These are phyloP conservation scores for Dryococelus australis DNA, from an alignment of 2,888 invertebrate genomes.

Conservation along the genomic window DNA sequence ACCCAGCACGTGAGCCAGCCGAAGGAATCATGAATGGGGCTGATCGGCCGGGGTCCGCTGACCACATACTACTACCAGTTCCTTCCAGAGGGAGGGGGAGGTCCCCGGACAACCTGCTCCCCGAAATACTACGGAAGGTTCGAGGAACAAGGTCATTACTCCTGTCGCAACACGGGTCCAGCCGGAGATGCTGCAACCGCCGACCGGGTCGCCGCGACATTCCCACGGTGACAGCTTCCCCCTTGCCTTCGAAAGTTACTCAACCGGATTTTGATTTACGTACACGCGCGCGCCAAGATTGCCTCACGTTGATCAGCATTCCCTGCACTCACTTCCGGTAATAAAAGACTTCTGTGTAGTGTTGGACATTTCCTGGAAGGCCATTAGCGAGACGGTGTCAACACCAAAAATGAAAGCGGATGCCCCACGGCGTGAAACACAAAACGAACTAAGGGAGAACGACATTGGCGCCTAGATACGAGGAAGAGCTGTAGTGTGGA, in stretches of 20 bases:
- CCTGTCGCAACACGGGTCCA: conserved; percentile 10
- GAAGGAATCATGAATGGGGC: not conserved
- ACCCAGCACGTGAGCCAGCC: not conserved
- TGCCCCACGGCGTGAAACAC: too few relatives aligned
- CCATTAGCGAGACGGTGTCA: too few relatives aligned
- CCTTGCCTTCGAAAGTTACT: not conserved
- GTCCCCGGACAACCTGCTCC: not conserved
- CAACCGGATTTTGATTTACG: not conserved
- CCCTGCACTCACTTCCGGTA: conserved; percentile 12
- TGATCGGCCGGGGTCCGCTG: not conserved
- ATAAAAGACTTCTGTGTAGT: too few relatives aligned
- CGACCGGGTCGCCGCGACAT: not conserved
- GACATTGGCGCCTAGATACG: too few relatives aligned
- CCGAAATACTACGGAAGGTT: not conserved
- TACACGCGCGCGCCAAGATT: not conserved
- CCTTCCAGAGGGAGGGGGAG: not conserved
- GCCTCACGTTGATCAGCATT: not conserved
- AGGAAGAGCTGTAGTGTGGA: too few relatives aligned
- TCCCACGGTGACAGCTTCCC: not conserved
- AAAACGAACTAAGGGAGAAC: too few relatives aligned
- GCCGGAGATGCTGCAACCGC: not conserved
- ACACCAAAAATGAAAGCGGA: too few relatives aligned
- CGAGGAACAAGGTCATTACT: not conserved
- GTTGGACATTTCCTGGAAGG: too few relatives aligned
- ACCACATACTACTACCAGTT: not conserved